Percentiles rank a stretch among this genome's conserved stretches.
Evolutionary conservation across 2,888 invertebrate genomes (phyloP).

Genomic region (Chymomyza amoena): DNA sequence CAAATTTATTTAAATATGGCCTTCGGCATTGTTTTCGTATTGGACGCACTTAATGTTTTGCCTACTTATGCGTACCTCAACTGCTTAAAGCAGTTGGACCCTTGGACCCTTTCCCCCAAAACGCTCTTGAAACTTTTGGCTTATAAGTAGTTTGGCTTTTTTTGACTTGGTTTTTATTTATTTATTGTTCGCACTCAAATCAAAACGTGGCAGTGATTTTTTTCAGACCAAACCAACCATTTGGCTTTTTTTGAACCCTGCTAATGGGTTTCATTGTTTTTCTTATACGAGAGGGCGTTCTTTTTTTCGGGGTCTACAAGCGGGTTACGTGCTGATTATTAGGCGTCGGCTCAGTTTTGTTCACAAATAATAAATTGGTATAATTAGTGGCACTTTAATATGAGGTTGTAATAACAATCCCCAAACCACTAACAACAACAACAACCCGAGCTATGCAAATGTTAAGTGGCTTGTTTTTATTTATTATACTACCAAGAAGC

Average conservation of each 20-base stretch:
- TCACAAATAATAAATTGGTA: slow-evolving; percentile 54
- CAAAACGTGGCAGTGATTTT: slow-evolving; percentile 20
- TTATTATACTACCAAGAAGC: neutral
- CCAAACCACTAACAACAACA: neutral
- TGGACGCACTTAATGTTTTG: slow-evolving; percentile 44
- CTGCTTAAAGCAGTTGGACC: slow-evolving; percentile 1
- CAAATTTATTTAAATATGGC: slow-evolving; percentile 42
- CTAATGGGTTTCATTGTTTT: slow-evolving; percentile 49
- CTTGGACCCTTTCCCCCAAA: neutral
- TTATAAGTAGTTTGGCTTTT: slow-evolving; percentile 15
- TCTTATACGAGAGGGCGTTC: neutral
- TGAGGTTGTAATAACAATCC: slow-evolving; percentile 31
- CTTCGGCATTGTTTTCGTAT: slow-evolving; percentile 41
- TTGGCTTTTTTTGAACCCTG: slow-evolving; percentile 31
- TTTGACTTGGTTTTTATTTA: slow-evolving; percentile 12
- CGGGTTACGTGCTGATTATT: slow-evolving; percentile 13
- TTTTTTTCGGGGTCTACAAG: neutral
- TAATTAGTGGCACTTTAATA: slow-evolving; percentile 57
- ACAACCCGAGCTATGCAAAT: slow-evolving; percentile 25
- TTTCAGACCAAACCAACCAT: neutral
- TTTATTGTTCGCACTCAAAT: slow-evolving; percentile 29
- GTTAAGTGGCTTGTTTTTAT: neutral
- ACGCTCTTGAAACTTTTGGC: slow-evolving; percentile 20
- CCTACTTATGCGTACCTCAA: slow-evolving; percentile 42
- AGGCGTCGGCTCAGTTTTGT: slow-evolving; percentile 41